A percentile compares a stretch with the other conserved stretches of the same genome.
Conservation (phyloP, 2,888 invertebrate genomes). For the Agrotis clavis region DNA sequence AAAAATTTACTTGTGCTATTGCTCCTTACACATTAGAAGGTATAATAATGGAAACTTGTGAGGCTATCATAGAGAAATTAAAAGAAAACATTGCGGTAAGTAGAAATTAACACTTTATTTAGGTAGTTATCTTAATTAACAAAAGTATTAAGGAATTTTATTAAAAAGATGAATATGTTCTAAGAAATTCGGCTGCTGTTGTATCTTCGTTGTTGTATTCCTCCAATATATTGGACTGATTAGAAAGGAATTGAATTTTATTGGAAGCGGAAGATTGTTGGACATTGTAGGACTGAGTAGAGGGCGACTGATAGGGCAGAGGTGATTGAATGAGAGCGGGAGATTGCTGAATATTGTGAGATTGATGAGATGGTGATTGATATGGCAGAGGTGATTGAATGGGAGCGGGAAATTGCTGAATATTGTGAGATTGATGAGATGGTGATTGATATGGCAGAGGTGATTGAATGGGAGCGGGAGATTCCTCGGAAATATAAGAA, state of each 20-base stretch:
- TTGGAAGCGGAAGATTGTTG: slow-evolving; percentile 20
- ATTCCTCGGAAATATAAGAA: slow-evolving; percentile 22
- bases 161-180: slow-evolving; percentile 23
- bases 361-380: no score
- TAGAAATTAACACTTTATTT: slow-evolving; percentile 34
- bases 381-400: no score
- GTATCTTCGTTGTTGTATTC: slow-evolving; percentile 17
- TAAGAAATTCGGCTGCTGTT: slow-evolving; percentile 16
- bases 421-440: slow-evolving; percentile 12
- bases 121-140: slow-evolving; percentile 27
- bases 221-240: slow-evolving; percentile 22
- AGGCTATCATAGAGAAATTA: slow-evolving; percentile 39
- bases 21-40: slow-evolving; percentile 39
- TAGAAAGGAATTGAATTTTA: slow-evolving; percentile 23
- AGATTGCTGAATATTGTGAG: no score
- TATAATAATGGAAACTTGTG: slow-evolving; percentile 45
- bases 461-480: slow-evolving; percentile 18
- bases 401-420: no score
- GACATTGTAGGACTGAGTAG: slow-evolving; percentile 12
- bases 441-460: slow-evolving; percentile 10
- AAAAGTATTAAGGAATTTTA: slow-evolving; percentile 28
- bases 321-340: no score
- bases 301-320: slow-evolving; percentile 11
- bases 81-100: slow-evolving; percentile 17
- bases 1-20: slow-evolving; percentile 38